phyloP scores from a whole-genome alignment of 2,888 invertebrate species.

The Automeris io region DNA sequence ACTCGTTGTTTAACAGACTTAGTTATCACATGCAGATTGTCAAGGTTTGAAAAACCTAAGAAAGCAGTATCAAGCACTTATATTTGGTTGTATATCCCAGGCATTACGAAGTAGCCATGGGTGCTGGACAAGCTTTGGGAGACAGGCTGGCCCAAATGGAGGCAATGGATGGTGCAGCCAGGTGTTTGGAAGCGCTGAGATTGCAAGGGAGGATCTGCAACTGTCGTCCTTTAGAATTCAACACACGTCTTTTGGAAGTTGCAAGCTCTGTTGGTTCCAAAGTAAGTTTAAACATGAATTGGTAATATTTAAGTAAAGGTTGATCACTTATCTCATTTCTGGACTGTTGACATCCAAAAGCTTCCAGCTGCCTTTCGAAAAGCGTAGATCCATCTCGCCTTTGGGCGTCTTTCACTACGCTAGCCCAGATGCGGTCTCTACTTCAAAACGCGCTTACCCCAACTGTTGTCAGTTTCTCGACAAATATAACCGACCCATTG shows the following conservation, averaged over 20 bases:
- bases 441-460: no score
- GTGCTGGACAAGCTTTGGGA: slow-evolving; percentile 86
- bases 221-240: slow-evolving; percentile 90
- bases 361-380: no score
- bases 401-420: no score
- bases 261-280: slow-evolving; percentile 92
- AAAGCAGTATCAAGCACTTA: not conserved
- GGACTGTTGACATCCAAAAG: no score
- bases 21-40: no score
- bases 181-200: slow-evolving; percentile 86
- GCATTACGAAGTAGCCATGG: slow-evolving; percentile 92
- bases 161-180: slow-evolving; percentile 91
- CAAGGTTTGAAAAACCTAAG: not conserved
- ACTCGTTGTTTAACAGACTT: no score
- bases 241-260: slow-evolving; percentile 88
- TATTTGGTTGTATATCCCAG: slow-evolving; percentile 48
- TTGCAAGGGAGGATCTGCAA: slow-evolving; percentile 91
- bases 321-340: no score
- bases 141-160: slow-evolving; percentile 93
- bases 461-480: no score
- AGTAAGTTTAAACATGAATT: slow-evolving; percentile 62
- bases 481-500: no score
- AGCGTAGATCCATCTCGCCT: no score
- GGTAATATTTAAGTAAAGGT: no score
- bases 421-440: no score